Base-by-base conservation (phyloP, 1,140 invertebrate species). In the Helicoverpa armigera region DNA sequence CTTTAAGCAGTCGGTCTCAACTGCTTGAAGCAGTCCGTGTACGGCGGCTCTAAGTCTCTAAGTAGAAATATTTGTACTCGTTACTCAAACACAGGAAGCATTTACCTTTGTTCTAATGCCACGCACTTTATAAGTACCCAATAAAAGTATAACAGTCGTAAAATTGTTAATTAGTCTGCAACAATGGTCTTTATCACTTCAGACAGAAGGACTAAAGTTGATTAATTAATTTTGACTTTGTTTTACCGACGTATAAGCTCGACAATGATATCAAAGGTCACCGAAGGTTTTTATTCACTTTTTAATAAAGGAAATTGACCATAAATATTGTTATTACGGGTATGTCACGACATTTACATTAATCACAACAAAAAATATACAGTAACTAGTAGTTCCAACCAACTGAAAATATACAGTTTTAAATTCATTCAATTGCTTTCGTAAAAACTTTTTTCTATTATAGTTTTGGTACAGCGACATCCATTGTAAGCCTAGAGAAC, bases 31-130 rank as follows among this genome's bases (percentile, higher is more conserved):
- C n/a, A n/a, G n/a, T n/a, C n/a, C n/a, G n/a, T n/a, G n/a, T n/a
- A n/a, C n/a, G n/a, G n/a, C n/a, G n/a, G n/a, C n/a, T n/a, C n/a
- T n/a, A 61, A 51, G 48, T 51, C 67, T 54, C 83, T 88, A 88
- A 92, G 86, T 90, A 86, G 86, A 88, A 89, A 86, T 90, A 88
- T 91, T 91, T 90, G 90, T 92, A 90, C 80, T 83, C 78, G 65
- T 77, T 84, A 74, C 80, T 83, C 81, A 83, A 87, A 85, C 85
- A 86, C 89, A 90, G 90, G 90, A 92, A 90, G 84, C 85, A 82
- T 83, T 90, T 86, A 88, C 82, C 81, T 83, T 86, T 89, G 86
- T 85, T 85, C 82, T 83, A 85, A 85, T 90, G 88, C 85, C 89
- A 87, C 88, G 87, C 84, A 85, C 67, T 76, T 63, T 58, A 43